Conservation (phyloP, 2,113 vertebrate genomes). For the Lycaon pictus region DNA sequence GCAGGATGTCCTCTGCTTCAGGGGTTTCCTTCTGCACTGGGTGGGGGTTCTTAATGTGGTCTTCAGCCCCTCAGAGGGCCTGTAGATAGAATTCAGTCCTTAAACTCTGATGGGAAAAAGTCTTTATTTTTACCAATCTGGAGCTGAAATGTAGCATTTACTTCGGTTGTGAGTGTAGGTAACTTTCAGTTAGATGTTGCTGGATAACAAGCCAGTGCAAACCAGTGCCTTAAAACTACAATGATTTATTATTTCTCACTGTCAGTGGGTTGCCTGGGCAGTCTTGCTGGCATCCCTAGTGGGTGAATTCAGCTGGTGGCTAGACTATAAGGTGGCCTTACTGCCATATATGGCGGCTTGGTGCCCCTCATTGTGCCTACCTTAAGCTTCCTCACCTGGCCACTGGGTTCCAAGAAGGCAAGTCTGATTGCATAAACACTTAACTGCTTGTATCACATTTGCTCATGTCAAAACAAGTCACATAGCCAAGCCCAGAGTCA, state of each 20-base stretch:
- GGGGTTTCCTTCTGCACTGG: neutral
- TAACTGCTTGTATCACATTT: slow-evolving; percentile 2
- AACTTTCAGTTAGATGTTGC: neutral
- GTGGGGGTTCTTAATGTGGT: neutral
- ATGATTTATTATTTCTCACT: neutral
- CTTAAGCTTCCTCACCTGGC: neutral
- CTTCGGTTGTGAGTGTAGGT: neutral
- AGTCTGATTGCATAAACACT: neutral
- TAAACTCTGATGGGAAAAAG: neutral
- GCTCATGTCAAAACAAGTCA: slow-evolving; percentile 34
- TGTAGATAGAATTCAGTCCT: neutral
- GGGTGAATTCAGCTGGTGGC: neutral
- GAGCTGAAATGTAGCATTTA: slow-evolving; percentile 28
- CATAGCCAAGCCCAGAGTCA: neutral
- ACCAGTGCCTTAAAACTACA: slow-evolving; percentile 11
- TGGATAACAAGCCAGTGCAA: neutral
- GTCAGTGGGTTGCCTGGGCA: neutral
- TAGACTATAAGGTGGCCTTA: neutral
- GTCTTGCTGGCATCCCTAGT: neutral
- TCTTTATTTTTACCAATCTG: neutral
- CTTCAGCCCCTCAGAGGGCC: neutral
- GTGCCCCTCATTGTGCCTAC: neutral
- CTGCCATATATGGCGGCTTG: neutral
- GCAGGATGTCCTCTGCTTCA: neutral
- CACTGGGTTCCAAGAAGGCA: slow-evolving; percentile 10